phyloP scores from a whole-genome alignment of 1,140 invertebrate genomes.

The Araneus ventricosus region DNA sequence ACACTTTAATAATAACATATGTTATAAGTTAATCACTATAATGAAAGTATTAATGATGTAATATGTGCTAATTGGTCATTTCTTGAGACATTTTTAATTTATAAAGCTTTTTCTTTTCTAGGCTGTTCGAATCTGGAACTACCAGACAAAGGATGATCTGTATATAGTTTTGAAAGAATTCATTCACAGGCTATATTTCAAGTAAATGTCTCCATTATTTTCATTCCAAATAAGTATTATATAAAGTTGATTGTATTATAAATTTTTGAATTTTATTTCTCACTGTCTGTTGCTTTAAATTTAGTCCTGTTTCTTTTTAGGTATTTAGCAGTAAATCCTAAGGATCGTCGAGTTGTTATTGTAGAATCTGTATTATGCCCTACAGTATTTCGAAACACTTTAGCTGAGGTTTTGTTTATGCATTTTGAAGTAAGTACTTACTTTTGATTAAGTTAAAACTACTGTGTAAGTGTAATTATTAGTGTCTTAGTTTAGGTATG shows the following conservation, averaged over 20 bases:
- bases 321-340: constrained; percentile 93
- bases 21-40: too few species aligned
- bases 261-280: not conserved
- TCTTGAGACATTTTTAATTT: too few species aligned
- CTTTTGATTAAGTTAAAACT: too few species aligned
- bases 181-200: constrained; percentile 92
- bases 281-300: not conserved
- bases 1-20: too few species aligned
- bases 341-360: constrained; percentile 93
- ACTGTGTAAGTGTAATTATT: too few species aligned
- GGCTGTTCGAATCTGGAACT: constrained; percentile 82
- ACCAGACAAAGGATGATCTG: constrained; percentile 87
- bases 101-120: constrained; percentile 53
- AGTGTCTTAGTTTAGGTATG: too few species aligned
- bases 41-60: too few species aligned
- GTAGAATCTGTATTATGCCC: constrained; percentile 93
- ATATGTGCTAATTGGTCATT: too few species aligned
- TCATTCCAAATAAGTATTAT: not conserved
- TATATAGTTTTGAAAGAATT: constrained; percentile 93
- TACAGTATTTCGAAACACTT: constrained; percentile 89
- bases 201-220: constrained; percentile 82
- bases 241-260: too few species aligned
- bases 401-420: constrained; percentile 94
- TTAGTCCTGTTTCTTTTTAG: constrained; percentile 81
- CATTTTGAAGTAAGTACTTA: constrained; percentile 91